Percentiles rank a stretch among this genome's conserved stretches.
Evolutionary conservation across 2,888 invertebrate species (phyloP).

Genomic region (Zygogramma bicolorata): DNA sequence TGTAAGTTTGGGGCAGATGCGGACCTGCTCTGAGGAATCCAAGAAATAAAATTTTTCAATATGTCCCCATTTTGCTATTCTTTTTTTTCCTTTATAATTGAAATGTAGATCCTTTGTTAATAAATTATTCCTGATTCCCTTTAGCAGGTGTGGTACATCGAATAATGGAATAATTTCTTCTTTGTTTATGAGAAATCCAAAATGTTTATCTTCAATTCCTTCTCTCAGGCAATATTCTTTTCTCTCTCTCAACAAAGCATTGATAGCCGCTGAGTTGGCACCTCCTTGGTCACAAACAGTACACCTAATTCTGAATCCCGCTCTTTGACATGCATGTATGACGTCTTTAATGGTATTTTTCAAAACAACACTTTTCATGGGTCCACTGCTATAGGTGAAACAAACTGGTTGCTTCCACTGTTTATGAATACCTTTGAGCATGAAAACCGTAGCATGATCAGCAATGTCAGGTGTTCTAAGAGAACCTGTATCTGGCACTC

Average conservation of each 20-base stretch:
- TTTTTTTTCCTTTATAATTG: neutral
- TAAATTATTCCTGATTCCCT: constrained; percentile 8
- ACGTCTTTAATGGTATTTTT: constrained; percentile 1
- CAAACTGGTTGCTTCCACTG: constrained; percentile 20
- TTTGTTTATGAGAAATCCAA: neutral
- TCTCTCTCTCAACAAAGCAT: neutral
- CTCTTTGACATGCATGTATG: neutral
- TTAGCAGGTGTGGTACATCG: constrained; percentile 1
- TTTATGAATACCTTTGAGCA: constrained; percentile 14
- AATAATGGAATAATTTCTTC: constrained; percentile 1
- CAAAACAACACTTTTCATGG: neutral
- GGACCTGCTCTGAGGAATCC: neutral
- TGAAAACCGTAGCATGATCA: neutral
- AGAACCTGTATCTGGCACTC: neutral
- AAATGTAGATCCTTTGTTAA: constrained; percentile 17
- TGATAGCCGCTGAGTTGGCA: constrained; percentile 4
- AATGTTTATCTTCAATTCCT: neutral
- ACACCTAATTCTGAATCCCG: neutral
- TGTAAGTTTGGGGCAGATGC: constrained; percentile 15
- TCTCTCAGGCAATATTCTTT: constrained; percentile 2
- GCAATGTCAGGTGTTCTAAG: neutral
- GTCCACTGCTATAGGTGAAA: constrained; percentile 16
- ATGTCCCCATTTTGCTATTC: constrained; percentile 16
- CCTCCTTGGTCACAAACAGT: constrained; percentile 11
- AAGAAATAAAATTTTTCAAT: constrained; percentile 20